phyloP scores from a whole-genome alignment of 2,797 vertebrate genomes.

The Platyrinchus mystaceus region DNA sequence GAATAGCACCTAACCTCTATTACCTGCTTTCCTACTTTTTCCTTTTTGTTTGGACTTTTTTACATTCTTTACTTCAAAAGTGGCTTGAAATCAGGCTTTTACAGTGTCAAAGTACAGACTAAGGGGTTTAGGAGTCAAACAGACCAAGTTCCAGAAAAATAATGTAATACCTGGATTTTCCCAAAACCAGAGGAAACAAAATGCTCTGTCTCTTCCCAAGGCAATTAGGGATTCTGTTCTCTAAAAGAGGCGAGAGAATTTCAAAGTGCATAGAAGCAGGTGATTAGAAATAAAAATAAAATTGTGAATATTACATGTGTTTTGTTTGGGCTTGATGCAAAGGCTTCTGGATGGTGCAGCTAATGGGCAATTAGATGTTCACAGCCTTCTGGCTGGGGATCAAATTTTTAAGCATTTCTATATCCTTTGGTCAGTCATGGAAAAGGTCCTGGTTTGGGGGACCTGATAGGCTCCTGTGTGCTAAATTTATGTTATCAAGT shows the following conservation, averaged over 20 bases:
- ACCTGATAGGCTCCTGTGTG: not conserved
- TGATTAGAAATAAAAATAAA: not conserved
- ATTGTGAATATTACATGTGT: not conserved
- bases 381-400: not conserved
- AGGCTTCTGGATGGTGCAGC: not conserved
- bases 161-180: not conserved
- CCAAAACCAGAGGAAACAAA: not conserved
- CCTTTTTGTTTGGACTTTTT: not conserved
- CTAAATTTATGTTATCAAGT: not conserved
- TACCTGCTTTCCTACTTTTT: not conserved
- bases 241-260: not conserved
- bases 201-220: not conserved
- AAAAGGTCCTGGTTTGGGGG: not conserved
- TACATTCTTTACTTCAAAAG: not conserved
- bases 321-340: conserved; percentile 1
- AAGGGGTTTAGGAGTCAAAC: not conserved
- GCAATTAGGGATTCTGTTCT: not conserved
- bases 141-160: not conserved
- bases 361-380: not conserved
- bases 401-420: not conserved
- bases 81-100: not conserved
- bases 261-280: not conserved
- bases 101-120: not conserved
- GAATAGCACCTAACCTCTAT: not conserved
- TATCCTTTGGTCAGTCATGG: not conserved